phyloP scores from a whole-genome alignment of 2,113 vertebrate genomes.

The Strigops habroptila region DNA sequence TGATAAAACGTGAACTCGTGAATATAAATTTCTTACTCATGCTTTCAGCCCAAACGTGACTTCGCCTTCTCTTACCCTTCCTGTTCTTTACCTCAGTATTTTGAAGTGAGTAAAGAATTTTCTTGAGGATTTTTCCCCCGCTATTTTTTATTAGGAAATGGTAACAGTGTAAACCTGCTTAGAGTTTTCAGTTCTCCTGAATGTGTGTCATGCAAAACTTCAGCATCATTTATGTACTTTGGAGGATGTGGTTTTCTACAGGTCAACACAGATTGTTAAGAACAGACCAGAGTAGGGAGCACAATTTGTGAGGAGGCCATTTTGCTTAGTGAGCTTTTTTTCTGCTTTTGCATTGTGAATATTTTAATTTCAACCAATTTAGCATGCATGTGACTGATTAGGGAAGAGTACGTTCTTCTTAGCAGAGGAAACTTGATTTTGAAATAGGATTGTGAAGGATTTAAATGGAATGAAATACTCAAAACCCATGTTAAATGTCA shows the following conservation, averaged over 20 bases:
- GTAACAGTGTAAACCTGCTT: background rate
- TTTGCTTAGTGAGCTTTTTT: background rate
- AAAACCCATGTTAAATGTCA: background rate
- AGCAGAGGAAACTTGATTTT: background rate
- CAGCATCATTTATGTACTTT: background rate
- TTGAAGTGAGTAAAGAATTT: background rate
- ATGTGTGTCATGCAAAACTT: background rate
- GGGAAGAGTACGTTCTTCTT: background rate
- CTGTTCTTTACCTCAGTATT: background rate
- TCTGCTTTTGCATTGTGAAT: background rate
- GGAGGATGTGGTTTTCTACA: background rate
- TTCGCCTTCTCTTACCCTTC: background rate
- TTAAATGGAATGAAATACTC: background rate
- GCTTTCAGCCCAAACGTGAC: background rate
- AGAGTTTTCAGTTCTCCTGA: background rate
- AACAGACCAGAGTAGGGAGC: background rate
- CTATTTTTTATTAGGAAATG: background rate
- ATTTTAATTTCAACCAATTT: background rate
- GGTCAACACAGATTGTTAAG: background rate
- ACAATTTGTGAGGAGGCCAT: background rate
- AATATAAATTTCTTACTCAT: constrained; percentile 22
- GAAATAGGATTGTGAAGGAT: background rate
- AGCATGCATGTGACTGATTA: background rate
- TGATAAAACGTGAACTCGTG: constrained; percentile 8
- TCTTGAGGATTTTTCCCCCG: background rate